A percentile compares a stretch with the other conserved stretches of the same genome.
Conservation (phyloP, 2,888 invertebrate species). For the Emmelina monodactyla region DNA sequence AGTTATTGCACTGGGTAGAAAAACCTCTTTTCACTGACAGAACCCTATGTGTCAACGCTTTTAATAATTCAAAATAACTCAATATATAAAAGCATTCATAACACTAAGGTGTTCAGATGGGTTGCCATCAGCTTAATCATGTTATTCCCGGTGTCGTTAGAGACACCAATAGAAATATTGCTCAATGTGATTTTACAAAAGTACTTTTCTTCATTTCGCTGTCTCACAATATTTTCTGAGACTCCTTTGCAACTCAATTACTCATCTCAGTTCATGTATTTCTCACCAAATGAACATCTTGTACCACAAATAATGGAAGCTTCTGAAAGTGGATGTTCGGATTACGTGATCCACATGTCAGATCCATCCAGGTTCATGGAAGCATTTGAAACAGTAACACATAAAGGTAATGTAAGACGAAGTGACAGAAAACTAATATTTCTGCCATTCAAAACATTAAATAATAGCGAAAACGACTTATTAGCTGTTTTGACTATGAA, state of each 20-base stretch:
- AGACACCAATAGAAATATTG: slow-evolving; percentile 32
- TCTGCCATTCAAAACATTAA: slow-evolving; percentile 25
- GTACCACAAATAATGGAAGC: slow-evolving; percentile 27
- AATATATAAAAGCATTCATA: too few relatives aligned
- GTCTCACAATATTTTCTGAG: slow-evolving; percentile 39
- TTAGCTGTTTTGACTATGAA: slow-evolving; percentile 30
- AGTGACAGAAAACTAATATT: slow-evolving; percentile 52
- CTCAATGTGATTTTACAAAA: slow-evolving; percentile 30
- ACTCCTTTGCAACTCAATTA: too few relatives aligned
- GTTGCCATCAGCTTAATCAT: too few relatives aligned
- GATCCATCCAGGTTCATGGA: slow-evolving; percentile 39
- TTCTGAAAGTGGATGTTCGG: slow-evolving; percentile 55
- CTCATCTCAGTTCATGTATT: too few relatives aligned
- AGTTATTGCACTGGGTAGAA: too few relatives aligned
- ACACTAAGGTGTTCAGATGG: too few relatives aligned
- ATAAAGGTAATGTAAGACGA: slow-evolving; percentile 38
- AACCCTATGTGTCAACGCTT: too few relatives aligned
- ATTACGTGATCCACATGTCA: slow-evolving; percentile 41
- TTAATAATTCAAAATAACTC: too few relatives aligned
- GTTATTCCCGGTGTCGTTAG: slow-evolving; percentile 61
- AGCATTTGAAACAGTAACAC: slow-evolving; percentile 41
- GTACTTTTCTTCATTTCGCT: slow-evolving; percentile 35
- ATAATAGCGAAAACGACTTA: slow-evolving; percentile 15
- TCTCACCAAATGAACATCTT: slow-evolving; percentile 24
- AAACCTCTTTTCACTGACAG: too few relatives aligned